A percentile compares a stretch with the other conserved stretches of the same genome.
These are phyloP conservation scores for Trachelipus rathkii DNA, from an alignment of 1,140 invertebrate species.

Conservation along the genomic window DNA sequence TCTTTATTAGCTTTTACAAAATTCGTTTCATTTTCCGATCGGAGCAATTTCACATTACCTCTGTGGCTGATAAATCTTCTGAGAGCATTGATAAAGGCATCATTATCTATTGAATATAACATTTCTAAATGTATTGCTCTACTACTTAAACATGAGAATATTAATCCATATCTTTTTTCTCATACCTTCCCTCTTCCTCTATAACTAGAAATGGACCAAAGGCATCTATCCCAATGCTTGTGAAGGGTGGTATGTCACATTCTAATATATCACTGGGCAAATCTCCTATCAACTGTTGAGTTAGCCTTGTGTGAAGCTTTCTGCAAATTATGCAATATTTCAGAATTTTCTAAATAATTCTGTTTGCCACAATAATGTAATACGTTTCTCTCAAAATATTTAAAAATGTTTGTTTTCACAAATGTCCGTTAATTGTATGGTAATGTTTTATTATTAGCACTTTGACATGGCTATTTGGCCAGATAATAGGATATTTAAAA, in stretches of 20 bases:
- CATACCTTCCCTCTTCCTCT: conserved; percentile 25
- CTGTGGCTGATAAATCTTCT: conserved; percentile 46
- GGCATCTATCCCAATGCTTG: conserved; percentile 42
- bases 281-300: conserved; percentile 22
- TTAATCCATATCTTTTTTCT: conserved; percentile 40
- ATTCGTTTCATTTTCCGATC: conserved; percentile 48
- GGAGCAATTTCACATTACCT: conserved; percentile 40
- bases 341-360: conserved; percentile 1
- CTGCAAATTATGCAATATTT: conserved; percentile 4
- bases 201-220: conserved; percentile 44
- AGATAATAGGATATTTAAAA: conserved; percentile 44
- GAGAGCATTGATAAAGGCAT: conserved; percentile 46
- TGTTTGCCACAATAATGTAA: conserved; percentile 28
- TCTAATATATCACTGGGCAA: conserved; percentile 36
- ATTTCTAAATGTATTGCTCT: conserved; percentile 48
- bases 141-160: conserved; percentile 46
- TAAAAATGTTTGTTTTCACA: conserved; percentile 19
- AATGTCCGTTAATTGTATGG: conserved; percentile 22
- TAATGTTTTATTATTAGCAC: conserved; percentile 7
- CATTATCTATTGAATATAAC: conserved; percentile 41
- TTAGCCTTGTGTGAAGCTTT: conserved; percentile 8
- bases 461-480: conserved; percentile 24
- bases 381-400: conserved; percentile 5
- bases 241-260: conserved; percentile 31
- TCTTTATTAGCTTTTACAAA: conserved; percentile 46